Evolutionary conservation across 2,797 vertebrate genomes (phyloP), one percentile per base, ranked within the genome.

Genomic region (Ctenosaura bakeri): DNA sequence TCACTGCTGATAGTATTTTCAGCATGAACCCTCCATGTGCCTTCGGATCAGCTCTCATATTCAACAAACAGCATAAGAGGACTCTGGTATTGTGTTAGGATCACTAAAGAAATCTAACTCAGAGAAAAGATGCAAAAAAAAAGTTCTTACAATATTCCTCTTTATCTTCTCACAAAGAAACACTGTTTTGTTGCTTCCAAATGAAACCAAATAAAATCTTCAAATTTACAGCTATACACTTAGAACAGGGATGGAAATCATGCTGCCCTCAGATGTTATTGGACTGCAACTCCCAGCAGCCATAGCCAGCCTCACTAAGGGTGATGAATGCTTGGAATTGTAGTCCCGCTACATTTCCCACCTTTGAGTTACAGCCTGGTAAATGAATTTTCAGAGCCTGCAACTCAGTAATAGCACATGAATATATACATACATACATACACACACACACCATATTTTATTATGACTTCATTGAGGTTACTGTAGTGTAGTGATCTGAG

Each of bases 71-170:
- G 8, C 52, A 87, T 71, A 73, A 38, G 1, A 1, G 76, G 82
- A 42, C 13, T 74, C 77, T 77, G n/a, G 50, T 0, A 91, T 83
- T 52, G 54, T 46, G n/a, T 69, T 81, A 54, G 46, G 32, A 3
- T 3, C 38, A 90, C 4, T 9, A 0, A 0, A 78, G 54, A 90
- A 62, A 79, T 50, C 14, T 2, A 83, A 82, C 71, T 88, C 52
- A 92, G 83, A 52, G 54, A 38, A 88, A 89, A 90, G 22, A 42
- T 42, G 74, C 83, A 71, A 35, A 18, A 35, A 18, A 82, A 29
- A 42, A 46, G 50, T 74, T 59, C 16, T 73, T 88, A 38, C 14
- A 83, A 83, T 29, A 73, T 74, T 29, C 18, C 20, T 35, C 78
- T 50, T 42, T 73, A 6, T 59, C 10, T 24, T 52, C 26, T 24